Base-by-base conservation (phyloP, 2,797 vertebrate species). In the Avahi laniger region DNA sequence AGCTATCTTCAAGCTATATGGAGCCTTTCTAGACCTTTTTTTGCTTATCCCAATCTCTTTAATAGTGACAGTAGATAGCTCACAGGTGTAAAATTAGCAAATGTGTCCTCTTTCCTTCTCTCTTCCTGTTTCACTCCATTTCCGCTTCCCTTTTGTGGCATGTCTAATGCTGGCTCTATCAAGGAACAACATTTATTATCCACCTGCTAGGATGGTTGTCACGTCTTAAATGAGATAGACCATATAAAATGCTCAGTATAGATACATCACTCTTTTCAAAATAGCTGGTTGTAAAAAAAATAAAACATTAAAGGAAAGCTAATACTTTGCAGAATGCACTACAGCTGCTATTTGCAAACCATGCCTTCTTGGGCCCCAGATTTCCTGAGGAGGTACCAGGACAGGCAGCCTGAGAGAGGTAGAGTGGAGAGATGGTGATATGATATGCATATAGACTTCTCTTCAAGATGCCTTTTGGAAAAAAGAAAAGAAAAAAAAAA, bases 161-260 rank as follows among this genome's bases (percentile, higher is more conserved):
- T 4, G 7, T 65, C 78, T 91, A 15, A 17, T 24, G 24, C 46
- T 12, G 46, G 7, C 7, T 70, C 1, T 63, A 7, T 82, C 63
- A 43, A 13, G 7, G 30, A 50, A 54, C 69, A 38, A 43, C 4
- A 82, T 43, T 91, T 88, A 92, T 84, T 81, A 46, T 35, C 33
- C 15, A 50, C 8, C 43, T 83, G 35, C 65, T 38, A 69, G 48
- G 59, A 70, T 10, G 22, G 11, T 12, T 93, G 75, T 67, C 73
- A 33, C 38, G 8, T 70, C 69, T 94, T 92, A 90, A 76, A 75
- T 79, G 83, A 93, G 73, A 82, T 54, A 78, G 75, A 57, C 78
- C 33, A 57, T 46, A 59, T 73, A 17, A 93, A 86, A 43, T 43
- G 17, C 8, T 59, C 35, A 10, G 2, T 33, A 70, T 4, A 73